These are phyloP conservation scores for Habrosyne pyritoides DNA, from an alignment of 2,888 invertebrate species.

Conservation along the genomic window DNA sequence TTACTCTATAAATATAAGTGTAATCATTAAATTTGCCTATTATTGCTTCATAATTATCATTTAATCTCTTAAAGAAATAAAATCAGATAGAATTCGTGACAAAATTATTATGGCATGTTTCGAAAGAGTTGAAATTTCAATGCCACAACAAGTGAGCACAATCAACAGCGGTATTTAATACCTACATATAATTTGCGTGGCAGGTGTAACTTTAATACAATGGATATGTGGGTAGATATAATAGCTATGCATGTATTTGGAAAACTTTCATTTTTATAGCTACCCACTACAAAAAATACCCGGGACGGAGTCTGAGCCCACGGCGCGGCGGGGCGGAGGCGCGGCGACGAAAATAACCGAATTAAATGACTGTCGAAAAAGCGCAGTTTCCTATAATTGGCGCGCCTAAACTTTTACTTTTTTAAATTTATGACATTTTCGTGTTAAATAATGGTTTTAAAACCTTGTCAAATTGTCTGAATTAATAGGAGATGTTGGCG, in stretches of 20 bases:
- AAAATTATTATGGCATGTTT: constrained; percentile 53
- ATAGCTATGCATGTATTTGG: constrained; percentile 8
- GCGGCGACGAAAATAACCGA: not conserved
- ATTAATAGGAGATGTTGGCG: constrained; percentile 56
- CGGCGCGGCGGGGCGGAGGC: constrained; percentile 1
- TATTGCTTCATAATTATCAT: constrained; percentile 4
- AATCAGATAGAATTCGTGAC: constrained; percentile 51
- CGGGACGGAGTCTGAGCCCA: constrained; percentile 15
- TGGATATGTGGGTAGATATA: constrained; percentile 25
- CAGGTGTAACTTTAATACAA: constrained; percentile 50
- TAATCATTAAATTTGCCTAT: not conserved
- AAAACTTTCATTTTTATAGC: constrained; percentile 60
- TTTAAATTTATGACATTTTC: constrained; percentile 32
- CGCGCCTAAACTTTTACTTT: constrained; percentile 49
- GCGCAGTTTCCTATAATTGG: constrained; percentile 24
- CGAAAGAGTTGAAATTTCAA: constrained; percentile 59
- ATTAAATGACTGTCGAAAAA: constrained; percentile 23
- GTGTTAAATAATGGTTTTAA: constrained; percentile 37
- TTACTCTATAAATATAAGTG: not conserved
- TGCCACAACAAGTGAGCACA: constrained; percentile 59
- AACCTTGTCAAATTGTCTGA: constrained; percentile 48
- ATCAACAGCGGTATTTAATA: constrained; percentile 43
- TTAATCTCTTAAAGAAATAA: constrained; percentile 20
- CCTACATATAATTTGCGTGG: constrained; percentile 53
- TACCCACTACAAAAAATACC: constrained; percentile 36